Evolutionary conservation across 2,888 invertebrate species (phyloP), one percentile per base, ranked within the genome.

Genomic region (Lasioglossum pauxillum): DNA sequence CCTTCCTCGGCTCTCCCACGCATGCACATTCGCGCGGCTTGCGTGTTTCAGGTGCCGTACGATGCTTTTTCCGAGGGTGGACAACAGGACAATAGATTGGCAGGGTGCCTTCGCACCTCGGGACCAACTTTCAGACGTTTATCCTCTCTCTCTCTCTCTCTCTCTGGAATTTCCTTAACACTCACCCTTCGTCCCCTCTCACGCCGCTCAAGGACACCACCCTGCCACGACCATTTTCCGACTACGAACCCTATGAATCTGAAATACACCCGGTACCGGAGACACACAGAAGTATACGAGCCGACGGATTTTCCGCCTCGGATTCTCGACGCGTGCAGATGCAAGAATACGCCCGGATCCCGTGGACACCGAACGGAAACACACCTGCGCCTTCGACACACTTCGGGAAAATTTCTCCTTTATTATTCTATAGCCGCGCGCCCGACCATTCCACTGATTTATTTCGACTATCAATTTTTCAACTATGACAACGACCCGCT

Each of bases 61-160:
- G 75, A 78, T 64, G 71, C 64, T 74, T 83, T 80, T 85, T 77
- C 85, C 78, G 46, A 78, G 77, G 84, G 84, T 84, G 82, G 83
- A 80, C 77, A 73, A 83, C 78, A 78, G 84, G 82, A 92, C 91
- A 92, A 92, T 90, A 80, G 92, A 75, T 67, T 86, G 80, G 87
- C 75, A 87, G 90, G 90, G 90, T 88, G 91, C 90, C 89, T 92
- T 93, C 90, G 89, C 93, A 92, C 93, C 93, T 93, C 85, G 75
- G 44, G 73, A 76, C 82, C 71, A 38, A 83, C 74, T 83, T 84
- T 80, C 60, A 79, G 67, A 84, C 90, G 73, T 89, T 89, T 87
- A 86, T 74, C 83, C 82, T 74, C 82, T 1, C n/a, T n/a, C 57
- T n/a, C n/a, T 19, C 53, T n/a, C 53, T 0, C 53, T 53, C 53